Conservation (phyloP, 1,140 invertebrate genomes). For the Trachymyrmex cornetzi region DNA sequence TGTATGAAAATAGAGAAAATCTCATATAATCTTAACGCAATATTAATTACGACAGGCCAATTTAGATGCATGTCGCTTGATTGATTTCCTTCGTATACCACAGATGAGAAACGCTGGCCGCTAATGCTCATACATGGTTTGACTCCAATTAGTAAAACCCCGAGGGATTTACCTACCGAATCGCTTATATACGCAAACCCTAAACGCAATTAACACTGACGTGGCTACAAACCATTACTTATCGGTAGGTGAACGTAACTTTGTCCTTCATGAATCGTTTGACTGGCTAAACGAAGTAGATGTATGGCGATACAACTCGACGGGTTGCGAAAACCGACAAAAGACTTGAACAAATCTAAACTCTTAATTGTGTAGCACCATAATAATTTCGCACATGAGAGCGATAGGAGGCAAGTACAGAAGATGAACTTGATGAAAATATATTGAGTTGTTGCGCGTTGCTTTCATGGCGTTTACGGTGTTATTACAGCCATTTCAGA, state of each 20-base stretch:
- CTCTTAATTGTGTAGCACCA: background rate
- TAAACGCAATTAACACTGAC: conserved; percentile 42
- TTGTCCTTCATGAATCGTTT: conserved; percentile 4
- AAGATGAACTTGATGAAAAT: background rate
- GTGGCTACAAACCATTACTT: conserved; percentile 7
- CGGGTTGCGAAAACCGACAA: background rate
- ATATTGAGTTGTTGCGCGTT: background rate
- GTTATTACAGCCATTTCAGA: conserved; percentile 6
- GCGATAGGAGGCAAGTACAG: too few species aligned
- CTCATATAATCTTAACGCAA: background rate
- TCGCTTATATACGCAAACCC: conserved; percentile 17
- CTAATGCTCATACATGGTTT: conserved; percentile 22
- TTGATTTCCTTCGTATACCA: background rate
- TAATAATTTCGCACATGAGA: too few species aligned
- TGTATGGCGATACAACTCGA: background rate
- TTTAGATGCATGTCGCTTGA: background rate
- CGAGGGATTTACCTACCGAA: conserved; percentile 19
- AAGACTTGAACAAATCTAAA: background rate
- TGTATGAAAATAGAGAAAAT: background rate
- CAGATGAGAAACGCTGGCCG: conserved; percentile 17
- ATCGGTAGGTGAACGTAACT: conserved; percentile 7
- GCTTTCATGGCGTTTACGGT: background rate
- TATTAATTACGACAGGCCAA: background rate
- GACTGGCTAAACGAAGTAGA: background rate
- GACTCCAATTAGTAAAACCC: conserved; percentile 35